A percentile compares a stretch with the other conserved stretches of the same genome.
Evolutionary conservation across 2,113 vertebrate genomes (phyloP).

Genomic region (Pachycephala philippinensis): DNA sequence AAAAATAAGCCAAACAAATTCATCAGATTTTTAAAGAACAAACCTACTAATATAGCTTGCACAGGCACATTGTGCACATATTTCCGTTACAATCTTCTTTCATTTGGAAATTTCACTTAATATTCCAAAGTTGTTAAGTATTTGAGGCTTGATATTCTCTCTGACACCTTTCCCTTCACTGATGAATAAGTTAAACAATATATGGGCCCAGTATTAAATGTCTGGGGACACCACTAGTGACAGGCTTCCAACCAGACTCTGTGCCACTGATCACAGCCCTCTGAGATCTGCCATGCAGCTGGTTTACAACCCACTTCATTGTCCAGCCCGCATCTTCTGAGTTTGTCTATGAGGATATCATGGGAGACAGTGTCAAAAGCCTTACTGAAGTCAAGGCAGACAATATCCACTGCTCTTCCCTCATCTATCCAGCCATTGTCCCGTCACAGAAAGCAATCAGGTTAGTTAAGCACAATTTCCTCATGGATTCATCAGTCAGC

Average conservation of each 20-base stretch:
- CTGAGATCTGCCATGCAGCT: not conserved
- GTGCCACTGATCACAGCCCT: not conserved
- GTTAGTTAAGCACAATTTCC: not conserved
- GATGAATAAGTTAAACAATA: not conserved
- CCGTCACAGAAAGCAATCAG: not conserved
- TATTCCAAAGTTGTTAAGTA: not conserved
- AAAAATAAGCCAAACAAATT: not conserved
- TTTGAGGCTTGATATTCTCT: not conserved
- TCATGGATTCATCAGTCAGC: not conserved
- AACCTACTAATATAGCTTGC: not conserved
- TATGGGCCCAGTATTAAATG: accelerated
- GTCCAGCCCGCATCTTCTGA: not conserved
- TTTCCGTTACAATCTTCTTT: not conserved
- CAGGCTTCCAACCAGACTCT: not conserved
- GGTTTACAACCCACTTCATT: not conserved
- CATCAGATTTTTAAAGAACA: not conserved
- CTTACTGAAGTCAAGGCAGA: not conserved
- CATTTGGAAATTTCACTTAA: not conserved
- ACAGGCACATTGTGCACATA: not conserved
- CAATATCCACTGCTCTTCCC: not conserved
- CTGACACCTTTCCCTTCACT: not conserved
- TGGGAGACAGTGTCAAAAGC: not conserved
- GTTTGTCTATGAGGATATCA: not conserved
- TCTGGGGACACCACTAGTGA: not conserved
- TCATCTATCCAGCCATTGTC: not conserved